Base-by-base conservation (phyloP, 2,888 invertebrate species). In the Sarcophaga carnaria region DNA sequence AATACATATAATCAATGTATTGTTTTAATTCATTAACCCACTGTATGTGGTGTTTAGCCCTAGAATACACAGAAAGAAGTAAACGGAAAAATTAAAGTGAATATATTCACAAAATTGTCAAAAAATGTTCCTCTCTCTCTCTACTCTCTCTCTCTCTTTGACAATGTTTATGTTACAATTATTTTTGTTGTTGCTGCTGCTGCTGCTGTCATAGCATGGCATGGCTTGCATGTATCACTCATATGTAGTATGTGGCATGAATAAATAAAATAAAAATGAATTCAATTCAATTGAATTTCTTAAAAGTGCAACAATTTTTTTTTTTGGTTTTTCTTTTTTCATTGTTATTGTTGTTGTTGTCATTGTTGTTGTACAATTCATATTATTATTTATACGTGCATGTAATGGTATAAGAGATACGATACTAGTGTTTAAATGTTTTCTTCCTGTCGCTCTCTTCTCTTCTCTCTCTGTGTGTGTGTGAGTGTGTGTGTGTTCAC, bases 21-120 rank as follows among this genome's bases (percentile, higher is more conserved):
- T 37, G 37, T 6, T 37, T 37, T 8, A 37, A 37, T 37, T 37
- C 2, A 8, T 10, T 10, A 37, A 2, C 37, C 8, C 37, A 20
- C 37, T 66, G 37, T 37, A 37, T 37, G 27, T 37, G 14, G 17
- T n/a, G 17, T 59, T 59, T 63, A 66, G 14, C 27, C 37, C 66
- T 14, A 17, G 14, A 17, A 37, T 17, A 27, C 2, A 66, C 63
- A 66, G 37, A 37, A 10, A 66, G 37, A 17, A 66, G 37, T 37
- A 66, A 37, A 20, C 5, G 37, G 22, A 37, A 37, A 37, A 37
- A 10, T 37, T 37, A 72, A 72, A 60, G 45, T 20, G 37, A 72
- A 72, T 62, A 27, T 71, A 37, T 60, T 60, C n/a, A 37, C 37
- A 71, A 71, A 71, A 72, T 12, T 60, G 49, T 60, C 72, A 72